Evolutionary conservation across 1,140 invertebrate genomes (phyloP), one percentile per base, ranked within the genome.

Genomic region (Bemisia tabaci): DNA sequence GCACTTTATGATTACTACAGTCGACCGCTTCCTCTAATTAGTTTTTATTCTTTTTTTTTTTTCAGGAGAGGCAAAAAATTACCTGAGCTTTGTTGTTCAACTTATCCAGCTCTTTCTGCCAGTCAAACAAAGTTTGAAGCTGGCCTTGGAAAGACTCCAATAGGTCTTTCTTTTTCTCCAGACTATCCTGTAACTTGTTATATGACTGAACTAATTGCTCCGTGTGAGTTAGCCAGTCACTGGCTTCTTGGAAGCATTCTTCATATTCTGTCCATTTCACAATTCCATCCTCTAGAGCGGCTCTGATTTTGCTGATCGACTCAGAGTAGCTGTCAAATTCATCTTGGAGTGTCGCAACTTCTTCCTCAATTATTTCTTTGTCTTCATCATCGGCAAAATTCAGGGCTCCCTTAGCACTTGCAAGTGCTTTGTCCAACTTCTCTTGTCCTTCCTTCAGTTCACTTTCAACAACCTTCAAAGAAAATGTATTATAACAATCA

Each of bases 221-320:
- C 69, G 91, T 94, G 78, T 91, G 88, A 24, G 82, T 87, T 60
- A 96, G 79, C 92, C 92, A 95, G 71, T 92, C 87, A 64, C 87
- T 80, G 62, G 92, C 92, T 79, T 94, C 90, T 72, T 87, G 86
- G 73, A 93, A 93, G 72, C 95, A 91, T 75, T 95, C 92, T 78
- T 96, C 92, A 74, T 95, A 96, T 77, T 97, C 92, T 22, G 90
- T 91, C 94, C 94, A 96, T 77, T 94, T 93, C 0, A 94, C 91
- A 73, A 96, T 91, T 68, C 90, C 92, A 26, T 61, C 68, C 68
- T 97, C 93, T 2, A 97, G 81, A 25, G 92, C 80, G 68, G 82
- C 83, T 79, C 95, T 94, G 0, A 89, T 89, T 71, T 85, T 87
- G 67, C 84, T 87, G 1, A 94, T 74, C 26, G 85, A 82, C 70